Percentiles rank a stretch among this genome's conserved stretches.
phyloP scores from a whole-genome alignment of 2,797 vertebrate genomes.

The Tokudaia muenninki region DNA sequence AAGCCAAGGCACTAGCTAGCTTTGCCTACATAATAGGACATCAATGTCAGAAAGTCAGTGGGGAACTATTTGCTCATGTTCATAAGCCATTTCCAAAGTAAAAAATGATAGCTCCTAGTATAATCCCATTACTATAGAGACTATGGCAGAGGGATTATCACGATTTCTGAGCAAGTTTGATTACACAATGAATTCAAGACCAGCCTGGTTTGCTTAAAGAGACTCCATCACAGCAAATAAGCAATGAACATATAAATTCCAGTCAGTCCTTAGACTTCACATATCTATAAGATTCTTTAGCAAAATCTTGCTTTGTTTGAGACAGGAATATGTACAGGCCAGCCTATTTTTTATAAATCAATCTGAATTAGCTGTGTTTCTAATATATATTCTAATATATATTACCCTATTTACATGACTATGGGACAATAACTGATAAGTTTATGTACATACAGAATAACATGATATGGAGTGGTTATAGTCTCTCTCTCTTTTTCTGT shows the following conservation, averaged over 20 bases:
- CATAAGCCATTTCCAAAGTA: background rate
- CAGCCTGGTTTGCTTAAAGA: background rate
- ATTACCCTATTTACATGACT: too few species aligned
- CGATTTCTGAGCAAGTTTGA: background rate
- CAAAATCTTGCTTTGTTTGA: background rate
- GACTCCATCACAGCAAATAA: background rate
- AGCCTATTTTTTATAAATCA: background rate
- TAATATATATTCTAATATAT: too few species aligned
- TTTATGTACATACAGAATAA: background rate
- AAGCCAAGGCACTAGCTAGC: background rate
- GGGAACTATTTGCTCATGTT: background rate
- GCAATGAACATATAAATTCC: background rate
- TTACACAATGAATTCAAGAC: background rate
- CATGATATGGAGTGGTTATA: background rate
- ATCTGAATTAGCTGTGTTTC: background rate
- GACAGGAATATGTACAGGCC: background rate
- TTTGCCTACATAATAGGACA: background rate
- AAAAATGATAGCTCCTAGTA: background rate
- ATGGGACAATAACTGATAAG: too few species aligned
- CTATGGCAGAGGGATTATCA: background rate
- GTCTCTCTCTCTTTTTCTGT: background rate
- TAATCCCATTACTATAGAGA: background rate
- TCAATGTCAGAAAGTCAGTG: background rate
- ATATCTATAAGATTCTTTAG: background rate
- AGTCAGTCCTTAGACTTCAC: background rate